These are phyloP conservation scores for Heliconius himera DNA, from an alignment of 1,140 invertebrate genomes.

Conservation along the genomic window DNA sequence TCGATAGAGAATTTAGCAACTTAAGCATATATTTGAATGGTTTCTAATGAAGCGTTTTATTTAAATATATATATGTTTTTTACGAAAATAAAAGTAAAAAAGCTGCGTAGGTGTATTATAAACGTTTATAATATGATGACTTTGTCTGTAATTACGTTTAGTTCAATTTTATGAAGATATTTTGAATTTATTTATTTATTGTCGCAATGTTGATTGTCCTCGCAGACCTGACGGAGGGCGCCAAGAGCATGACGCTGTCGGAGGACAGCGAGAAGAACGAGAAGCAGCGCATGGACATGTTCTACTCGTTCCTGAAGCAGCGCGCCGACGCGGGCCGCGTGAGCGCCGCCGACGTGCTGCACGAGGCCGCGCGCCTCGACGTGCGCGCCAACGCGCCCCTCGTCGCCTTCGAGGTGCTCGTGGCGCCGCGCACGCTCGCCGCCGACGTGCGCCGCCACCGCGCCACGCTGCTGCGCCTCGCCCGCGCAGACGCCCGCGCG, in stretches of 20 bases:
- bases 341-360: conserved; percentile 88
- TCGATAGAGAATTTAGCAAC: too few relatives aligned
- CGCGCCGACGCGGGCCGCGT: conserved; percentile 85
- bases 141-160: too few relatives aligned
- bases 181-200: too few relatives aligned
- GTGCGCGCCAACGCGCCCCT: conserved; percentile 96
- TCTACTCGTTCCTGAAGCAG: conserved; percentile 93
- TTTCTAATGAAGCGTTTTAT: too few relatives aligned
- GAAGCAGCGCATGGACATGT: conserved; percentile 97
- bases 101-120: too few relatives aligned
- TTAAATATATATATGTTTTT: too few relatives aligned
- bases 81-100: too few relatives aligned
- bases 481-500: conserved; percentile 93
- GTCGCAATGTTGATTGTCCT: too few relatives aligned
- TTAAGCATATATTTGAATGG: too few relatives aligned
- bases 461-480: conserved; percentile 91
- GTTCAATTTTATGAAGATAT: too few relatives aligned
- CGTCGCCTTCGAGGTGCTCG: conserved; percentile 95
- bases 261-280: conserved; percentile 98
- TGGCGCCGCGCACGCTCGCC: conserved; percentile 89
- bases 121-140: too few relatives aligned
- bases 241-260: conserved; percentile 91
- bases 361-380: conserved; percentile 96
- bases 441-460: conserved; percentile 89
- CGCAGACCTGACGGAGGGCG: conserved; percentile 92